phyloP scores from a whole-genome alignment of 2,797 vertebrate species.

The Acrossocheilus wenchowensis region DNA sequence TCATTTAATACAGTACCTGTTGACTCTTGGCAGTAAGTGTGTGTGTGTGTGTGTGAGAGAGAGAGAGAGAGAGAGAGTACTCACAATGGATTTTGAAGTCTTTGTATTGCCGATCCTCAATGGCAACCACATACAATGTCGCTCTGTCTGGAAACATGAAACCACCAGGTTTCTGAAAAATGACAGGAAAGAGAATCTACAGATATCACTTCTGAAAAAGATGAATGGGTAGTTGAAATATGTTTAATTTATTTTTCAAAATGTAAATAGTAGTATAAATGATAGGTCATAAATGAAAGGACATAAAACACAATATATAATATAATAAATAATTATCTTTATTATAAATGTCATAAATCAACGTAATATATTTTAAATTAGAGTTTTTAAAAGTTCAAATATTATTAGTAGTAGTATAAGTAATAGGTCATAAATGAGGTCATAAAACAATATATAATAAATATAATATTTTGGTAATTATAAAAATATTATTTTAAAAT shows the following conservation, averaged over 20 bases:
- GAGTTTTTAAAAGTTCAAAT: background rate
- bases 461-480: background rate
- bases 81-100: slow-evolving; percentile 99
- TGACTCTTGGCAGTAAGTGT: background rate
- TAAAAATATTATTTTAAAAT: background rate
- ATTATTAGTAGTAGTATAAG: background rate
- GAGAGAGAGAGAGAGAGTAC: slow-evolving; percentile 60
- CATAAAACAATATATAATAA: no score
- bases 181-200: slow-evolving; percentile 66
- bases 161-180: slow-evolving; percentile 94
- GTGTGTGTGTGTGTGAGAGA: slow-evolving; percentile 20
- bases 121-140: slow-evolving; percentile 92
- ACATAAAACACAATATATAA: background rate
- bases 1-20: background rate
- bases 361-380: no score
- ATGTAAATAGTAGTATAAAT: background rate
- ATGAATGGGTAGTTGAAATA: background rate
- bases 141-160: slow-evolving; percentile 99
- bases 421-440: background rate
- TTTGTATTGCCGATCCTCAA: slow-evolving; percentile 98
- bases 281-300: background rate
- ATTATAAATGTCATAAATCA: no score
- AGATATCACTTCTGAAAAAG: background rate
- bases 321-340: no score
- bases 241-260: background rate